These are phyloP conservation scores for Aulostomus chinensis DNA, from an alignment of 2,797 vertebrate genomes.

Conservation along the genomic window DNA sequence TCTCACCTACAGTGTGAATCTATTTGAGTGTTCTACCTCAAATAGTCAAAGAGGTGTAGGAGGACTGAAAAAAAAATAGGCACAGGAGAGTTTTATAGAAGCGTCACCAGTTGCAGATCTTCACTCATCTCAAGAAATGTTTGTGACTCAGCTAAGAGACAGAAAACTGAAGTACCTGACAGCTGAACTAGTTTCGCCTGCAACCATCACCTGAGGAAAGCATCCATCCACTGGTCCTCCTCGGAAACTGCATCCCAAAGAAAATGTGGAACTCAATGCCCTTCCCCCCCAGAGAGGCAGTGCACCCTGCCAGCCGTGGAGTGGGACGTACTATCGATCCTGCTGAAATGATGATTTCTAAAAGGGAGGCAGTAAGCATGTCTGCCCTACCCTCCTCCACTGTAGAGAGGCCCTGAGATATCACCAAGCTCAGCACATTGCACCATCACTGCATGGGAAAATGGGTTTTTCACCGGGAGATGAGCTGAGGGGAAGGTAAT, in stretches of 20 bases:
- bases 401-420: slow-evolving; percentile 71
- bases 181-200: slow-evolving; percentile 44
- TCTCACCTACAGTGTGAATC: slow-evolving; percentile 57
- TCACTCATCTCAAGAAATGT: slow-evolving; percentile 27
- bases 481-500: slow-evolving; percentile 82
- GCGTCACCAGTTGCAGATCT: slow-evolving; percentile 31
- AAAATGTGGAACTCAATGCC: slow-evolving; percentile 51
- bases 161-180: slow-evolving; percentile 30
- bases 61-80: slow-evolving; percentile 7
- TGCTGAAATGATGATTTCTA: slow-evolving; percentile 80
- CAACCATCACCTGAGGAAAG: slow-evolving; percentile 51
- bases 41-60: slow-evolving; percentile 42
- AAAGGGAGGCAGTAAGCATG: slow-evolving; percentile 82
- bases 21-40: slow-evolving; percentile 53
- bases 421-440: slow-evolving; percentile 83
- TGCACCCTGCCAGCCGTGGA: slow-evolving; percentile 69
- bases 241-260: slow-evolving; percentile 64
- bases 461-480: slow-evolving; percentile 80
- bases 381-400: slow-evolving; percentile 69
- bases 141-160: slow-evolving; percentile 27
- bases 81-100: slow-evolving; percentile 20
- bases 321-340: slow-evolving; percentile 80
- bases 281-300: slow-evolving; percentile 46
- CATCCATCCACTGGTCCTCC: slow-evolving; percentile 63
- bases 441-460: slow-evolving; percentile 77